A percentile compares a stretch with the other conserved stretches of the same genome.
phyloP scores from a whole-genome alignment of 2,113 vertebrate genomes.

The Pollimyrus isidori region DNA sequence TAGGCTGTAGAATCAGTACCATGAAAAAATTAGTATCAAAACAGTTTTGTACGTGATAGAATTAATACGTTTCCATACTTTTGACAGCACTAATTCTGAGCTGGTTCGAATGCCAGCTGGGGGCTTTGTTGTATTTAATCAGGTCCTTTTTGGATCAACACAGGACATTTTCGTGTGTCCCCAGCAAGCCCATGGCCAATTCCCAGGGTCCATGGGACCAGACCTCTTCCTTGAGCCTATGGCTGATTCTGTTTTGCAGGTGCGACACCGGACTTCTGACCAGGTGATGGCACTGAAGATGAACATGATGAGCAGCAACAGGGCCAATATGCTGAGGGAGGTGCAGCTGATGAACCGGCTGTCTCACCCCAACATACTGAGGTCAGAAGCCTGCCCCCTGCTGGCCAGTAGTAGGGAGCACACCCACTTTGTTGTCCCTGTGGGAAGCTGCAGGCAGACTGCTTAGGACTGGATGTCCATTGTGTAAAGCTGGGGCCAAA shows the following conservation, averaged over 20 bases:
- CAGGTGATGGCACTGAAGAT: conserved; percentile 98
- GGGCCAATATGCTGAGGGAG: conserved; percentile 94
- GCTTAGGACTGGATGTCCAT: neutral
- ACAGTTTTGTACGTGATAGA: neutral
- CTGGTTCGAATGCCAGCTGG: neutral
- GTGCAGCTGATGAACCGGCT: conserved; percentile 96
- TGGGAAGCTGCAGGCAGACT: neutral
- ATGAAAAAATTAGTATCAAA: neutral
- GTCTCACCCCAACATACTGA: conserved; percentile 92
- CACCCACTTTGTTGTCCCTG: neutral
- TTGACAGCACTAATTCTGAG: neutral
- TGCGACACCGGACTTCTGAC: conserved; percentile 82
- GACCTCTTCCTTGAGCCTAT: neutral
- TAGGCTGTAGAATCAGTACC: no score
- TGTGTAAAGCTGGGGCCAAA: neutral
- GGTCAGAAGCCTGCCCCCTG: conserved; percentile 49
- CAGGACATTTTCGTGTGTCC: neutral
- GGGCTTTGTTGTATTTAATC: neutral
- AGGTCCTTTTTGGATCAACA: neutral
- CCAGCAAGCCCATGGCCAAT: neutral
- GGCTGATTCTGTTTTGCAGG: conserved; percentile 54
- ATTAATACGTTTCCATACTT: neutral
- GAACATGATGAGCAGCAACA: conserved; percentile 93
- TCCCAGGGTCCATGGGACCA: neutral
- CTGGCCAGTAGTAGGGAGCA: neutral